Percentiles rank a stretch among this genome's conserved stretches.
Conservation (phyloP, 2,888 invertebrate species). For the Muscina levida region DNA sequence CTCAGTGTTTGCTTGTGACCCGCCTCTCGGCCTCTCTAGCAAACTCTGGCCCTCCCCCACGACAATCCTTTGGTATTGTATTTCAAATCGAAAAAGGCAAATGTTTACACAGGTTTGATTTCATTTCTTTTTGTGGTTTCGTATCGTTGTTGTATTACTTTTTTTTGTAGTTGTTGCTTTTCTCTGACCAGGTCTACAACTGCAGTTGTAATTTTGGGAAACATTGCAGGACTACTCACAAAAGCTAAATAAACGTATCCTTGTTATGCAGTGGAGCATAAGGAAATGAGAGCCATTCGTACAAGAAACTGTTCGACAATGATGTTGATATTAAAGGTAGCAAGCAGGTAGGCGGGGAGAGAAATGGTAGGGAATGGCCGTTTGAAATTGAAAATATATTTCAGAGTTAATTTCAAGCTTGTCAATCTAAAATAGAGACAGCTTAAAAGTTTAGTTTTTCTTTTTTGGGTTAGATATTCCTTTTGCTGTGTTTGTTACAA, state of each 20-base stretch:
- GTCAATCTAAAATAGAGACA: slow-evolving; percentile 45
- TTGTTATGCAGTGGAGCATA: neutral
- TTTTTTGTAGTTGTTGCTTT: neutral
- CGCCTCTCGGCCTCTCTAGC: neutral
- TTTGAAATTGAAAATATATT: slow-evolving; percentile 38
- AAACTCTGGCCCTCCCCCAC: neutral
- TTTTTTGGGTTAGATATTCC: slow-evolving; percentile 2
- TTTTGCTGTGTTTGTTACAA: neutral
- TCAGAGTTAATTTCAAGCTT: slow-evolving; percentile 44
- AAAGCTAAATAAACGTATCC: slow-evolving; percentile 35
- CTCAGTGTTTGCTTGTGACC: neutral
- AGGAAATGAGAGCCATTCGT: neutral
- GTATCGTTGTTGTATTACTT: no score
- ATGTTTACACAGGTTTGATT: slow-evolving; percentile 64
- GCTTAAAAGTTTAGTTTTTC: slow-evolving; percentile 35
- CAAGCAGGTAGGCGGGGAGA: neutral
- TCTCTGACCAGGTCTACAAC: neutral
- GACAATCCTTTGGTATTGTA: slow-evolving; percentile 43
- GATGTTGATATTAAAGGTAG: neutral
- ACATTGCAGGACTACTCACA: slow-evolving; percentile 33
- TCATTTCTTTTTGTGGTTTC: no score
- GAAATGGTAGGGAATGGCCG: neutral
- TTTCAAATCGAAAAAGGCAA: slow-evolving; percentile 60
- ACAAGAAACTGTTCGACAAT: neutral
- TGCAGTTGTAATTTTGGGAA: slow-evolving; percentile 26